Base-by-base conservation (phyloP, 2,888 invertebrate genomes). In the Sympetrum striolatum region DNA sequence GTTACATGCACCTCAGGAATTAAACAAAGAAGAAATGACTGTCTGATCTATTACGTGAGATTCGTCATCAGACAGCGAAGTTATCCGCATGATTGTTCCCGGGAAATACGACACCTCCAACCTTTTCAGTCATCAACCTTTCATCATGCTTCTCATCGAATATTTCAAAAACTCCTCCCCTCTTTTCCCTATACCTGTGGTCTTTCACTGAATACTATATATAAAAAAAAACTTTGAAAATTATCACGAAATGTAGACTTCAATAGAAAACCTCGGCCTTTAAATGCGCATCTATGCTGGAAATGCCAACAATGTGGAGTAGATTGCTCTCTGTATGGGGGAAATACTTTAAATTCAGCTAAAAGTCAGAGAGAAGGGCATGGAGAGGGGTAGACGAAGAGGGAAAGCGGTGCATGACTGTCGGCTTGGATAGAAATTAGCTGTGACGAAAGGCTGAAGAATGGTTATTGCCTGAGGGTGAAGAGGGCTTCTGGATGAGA, bases 231-330 rank as follows among this genome's bases (percentile, higher is more conserved):
- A 18, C 18, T 18, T 8, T 8, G 44, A 73, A 14, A 73, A 25
- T 31, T 31, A 73, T 73, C 73, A 31, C 8, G 10, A 31, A 73
- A 31, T 31, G 31, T 31, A 15, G 73, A 12, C 31, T 73, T 73
- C 14, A 25, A 31, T 31, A 64, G 73, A 31, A 73, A 31, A 31
- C 31, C 10, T 31, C 12, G 22, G 14, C 6, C 25, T 64, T 64
- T n/a, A 64, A 64, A n/a, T 10, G n/a, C 31, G 73, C 25, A 25
- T 18, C 5, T 60, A n/a, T 22, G 73, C 31, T 73, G 31, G 25
- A 73, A 73, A 73, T 73, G 73, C 25, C 58, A 64, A 86, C 86
- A 86, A 86, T 86, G 60, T 86, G n/a, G n/a, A n/a, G 35, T 37
- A 86, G 60, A 86, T 86, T 86, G 64, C 64, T 60, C 60, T 64